Percentiles rank a stretch among this genome's conserved stretches.
phyloP scores from a whole-genome alignment of 2,888 invertebrate genomes.

The Brachylomia viminalis region DNA sequence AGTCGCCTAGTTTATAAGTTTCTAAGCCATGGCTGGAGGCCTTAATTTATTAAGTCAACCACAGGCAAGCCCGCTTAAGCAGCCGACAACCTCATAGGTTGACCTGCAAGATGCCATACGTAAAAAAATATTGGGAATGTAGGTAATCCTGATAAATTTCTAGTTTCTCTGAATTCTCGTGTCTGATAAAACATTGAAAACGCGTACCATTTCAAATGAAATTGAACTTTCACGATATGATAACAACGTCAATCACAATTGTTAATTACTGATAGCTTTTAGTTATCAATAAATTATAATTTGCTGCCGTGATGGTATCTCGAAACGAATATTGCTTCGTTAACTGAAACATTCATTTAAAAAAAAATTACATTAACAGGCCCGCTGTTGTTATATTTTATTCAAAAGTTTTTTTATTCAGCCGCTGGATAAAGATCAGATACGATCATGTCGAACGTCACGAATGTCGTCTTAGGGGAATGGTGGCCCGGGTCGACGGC shows the following conservation, averaged over 20 bases:
- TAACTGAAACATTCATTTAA: conserved; percentile 1
- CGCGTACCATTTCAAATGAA: conserved; percentile 4
- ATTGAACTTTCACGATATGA: conserved; percentile 61
- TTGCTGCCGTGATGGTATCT: conserved; percentile 9
- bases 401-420: not conserved
- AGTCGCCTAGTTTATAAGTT: too few relatives aligned
- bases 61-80: too few relatives aligned
- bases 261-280: conserved; percentile 37
- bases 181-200: conserved; percentile 23
- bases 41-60: too few relatives aligned
- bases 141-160: not conserved
- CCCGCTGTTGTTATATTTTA: not conserved
- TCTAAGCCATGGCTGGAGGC: too few relatives aligned
- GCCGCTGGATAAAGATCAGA: not conserved
- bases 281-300: conserved; percentile 25
- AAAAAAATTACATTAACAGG: not conserved
- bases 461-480: not conserved
- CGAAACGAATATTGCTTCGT: conserved; percentile 7
- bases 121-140: too few relatives aligned
- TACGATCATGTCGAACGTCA: too few relatives aligned
- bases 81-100: too few relatives aligned
- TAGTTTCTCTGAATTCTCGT: conserved; percentile 15
- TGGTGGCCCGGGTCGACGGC: too few relatives aligned
- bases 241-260: conserved; percentile 48
- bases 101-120: too few relatives aligned